A percentile compares a stretch with the other conserved stretches of the same genome.
These are phyloP conservation scores for Cyprinodon diabolis DNA, from an alignment of 2,797 vertebrate genomes.

Conservation along the genomic window DNA sequence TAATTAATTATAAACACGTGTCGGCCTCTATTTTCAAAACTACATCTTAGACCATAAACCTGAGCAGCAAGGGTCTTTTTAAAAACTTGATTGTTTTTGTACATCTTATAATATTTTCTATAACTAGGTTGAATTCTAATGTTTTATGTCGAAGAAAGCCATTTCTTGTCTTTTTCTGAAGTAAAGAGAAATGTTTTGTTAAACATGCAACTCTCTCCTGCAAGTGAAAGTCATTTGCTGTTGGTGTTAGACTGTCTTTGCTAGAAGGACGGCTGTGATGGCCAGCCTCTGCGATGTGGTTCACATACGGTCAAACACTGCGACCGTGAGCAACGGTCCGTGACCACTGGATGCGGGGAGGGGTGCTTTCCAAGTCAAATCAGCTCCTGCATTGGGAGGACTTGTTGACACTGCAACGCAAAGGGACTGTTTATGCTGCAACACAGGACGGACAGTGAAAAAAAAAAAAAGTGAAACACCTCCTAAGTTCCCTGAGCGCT, in stretches of 20 bases:
- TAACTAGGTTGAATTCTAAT: conserved; percentile 54
- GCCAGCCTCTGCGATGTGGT: conserved; percentile 70
- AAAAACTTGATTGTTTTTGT: conserved; percentile 42
- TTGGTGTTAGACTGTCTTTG: conserved; percentile 48
- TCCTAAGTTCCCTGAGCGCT: conserved; percentile 13
- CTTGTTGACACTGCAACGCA: conserved; percentile 74
- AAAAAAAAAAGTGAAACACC: conserved; percentile 11
- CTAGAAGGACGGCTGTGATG: conserved; percentile 32
- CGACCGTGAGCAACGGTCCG: conserved; percentile 84
- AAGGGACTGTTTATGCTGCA: conserved; percentile 67
- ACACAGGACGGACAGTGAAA: conserved; percentile 38
- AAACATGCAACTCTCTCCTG: conserved; percentile 45
- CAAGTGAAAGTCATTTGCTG: conserved; percentile 50
- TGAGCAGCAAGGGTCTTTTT: conserved; percentile 53
- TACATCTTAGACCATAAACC: conserved; percentile 48
- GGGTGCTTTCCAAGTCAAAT: conserved; percentile 87
- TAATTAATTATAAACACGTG: conserved; percentile 82
- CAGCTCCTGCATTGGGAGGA: conserved; percentile 64
- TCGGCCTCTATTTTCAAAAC: conserved; percentile 55
- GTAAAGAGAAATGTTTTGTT: conserved; percentile 63
- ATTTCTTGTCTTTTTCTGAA: conserved; percentile 35
- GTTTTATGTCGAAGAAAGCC: conserved; percentile 54
- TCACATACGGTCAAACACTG: conserved; percentile 78
- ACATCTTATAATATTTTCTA: conserved; percentile 31
- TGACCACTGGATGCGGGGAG: conserved; percentile 82